These are phyloP conservation scores for Erebia palarica DNA, from an alignment of 2,888 invertebrate genomes.

Conservation along the genomic window DNA sequence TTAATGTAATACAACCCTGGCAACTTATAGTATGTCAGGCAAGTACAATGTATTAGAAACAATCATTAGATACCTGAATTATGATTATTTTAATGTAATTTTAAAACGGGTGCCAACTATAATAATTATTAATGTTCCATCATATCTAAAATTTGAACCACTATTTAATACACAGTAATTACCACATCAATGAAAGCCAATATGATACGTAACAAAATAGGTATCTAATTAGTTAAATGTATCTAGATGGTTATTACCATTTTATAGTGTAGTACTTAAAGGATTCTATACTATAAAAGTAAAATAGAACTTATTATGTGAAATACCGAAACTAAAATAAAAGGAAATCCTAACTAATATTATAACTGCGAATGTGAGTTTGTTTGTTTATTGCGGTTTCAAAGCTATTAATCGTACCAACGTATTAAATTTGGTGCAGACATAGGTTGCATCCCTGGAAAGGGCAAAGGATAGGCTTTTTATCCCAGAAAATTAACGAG, in stretches of 20 bases:
- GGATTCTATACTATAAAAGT: background rate
- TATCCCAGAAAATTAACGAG: too few relatives aligned
- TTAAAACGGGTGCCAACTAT: conserved; percentile 7
- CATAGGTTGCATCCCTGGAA: too few relatives aligned
- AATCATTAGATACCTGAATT: too few relatives aligned
- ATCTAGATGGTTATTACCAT: background rate
- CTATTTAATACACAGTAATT: conserved; percentile 11
- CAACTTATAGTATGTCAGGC: background rate
- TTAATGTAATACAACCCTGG: background rate
- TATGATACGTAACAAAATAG: background rate
- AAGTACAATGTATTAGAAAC: conserved; percentile 8
- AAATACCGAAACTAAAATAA: too few relatives aligned
- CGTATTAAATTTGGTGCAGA: too few relatives aligned
- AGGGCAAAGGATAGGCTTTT: too few relatives aligned
- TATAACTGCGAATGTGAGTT: too few relatives aligned
- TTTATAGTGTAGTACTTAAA: background rate
- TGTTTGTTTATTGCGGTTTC: too few relatives aligned
- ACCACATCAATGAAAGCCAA: conserved; percentile 18
- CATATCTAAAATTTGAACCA: conserved; percentile 13
- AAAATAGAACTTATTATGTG: background rate
- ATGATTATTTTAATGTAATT: background rate
- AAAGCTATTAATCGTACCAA: too few relatives aligned
- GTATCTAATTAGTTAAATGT: background rate
- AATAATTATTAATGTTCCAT: conserved; percentile 10
- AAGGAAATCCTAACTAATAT: too few relatives aligned